phyloP scores from a whole-genome alignment of 2,797 vertebrate species.

The Thalassophryne amazonica region DNA sequence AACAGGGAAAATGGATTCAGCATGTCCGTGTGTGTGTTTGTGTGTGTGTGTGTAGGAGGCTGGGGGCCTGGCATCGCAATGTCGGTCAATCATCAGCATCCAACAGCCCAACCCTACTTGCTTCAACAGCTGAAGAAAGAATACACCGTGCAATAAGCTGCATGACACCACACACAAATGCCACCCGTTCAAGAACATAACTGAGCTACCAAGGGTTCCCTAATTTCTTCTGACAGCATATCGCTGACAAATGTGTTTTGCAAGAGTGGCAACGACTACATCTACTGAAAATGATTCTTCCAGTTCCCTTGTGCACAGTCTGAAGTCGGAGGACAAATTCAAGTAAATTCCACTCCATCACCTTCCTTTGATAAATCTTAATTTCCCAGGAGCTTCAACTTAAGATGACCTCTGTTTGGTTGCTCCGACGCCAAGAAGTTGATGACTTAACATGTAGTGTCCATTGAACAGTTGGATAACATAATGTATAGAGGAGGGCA shows the following conservation, averaged over 20 bases:
- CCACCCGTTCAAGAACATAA: slow-evolving; percentile 24
- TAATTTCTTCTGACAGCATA: slow-evolving; percentile 28
- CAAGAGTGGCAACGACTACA: slow-evolving; percentile 6
- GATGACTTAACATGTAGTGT: slow-evolving; percentile 43
- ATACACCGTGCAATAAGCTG: slow-evolving; percentile 1
- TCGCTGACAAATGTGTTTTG: slow-evolving; percentile 44
- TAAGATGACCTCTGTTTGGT: slow-evolving; percentile 51
- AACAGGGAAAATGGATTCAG: too few species aligned
- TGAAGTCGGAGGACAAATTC: slow-evolving; percentile 40
- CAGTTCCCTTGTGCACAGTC: slow-evolving; percentile 8
- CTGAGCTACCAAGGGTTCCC: neutral
- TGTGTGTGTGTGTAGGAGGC: too few species aligned
- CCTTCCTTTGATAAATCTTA: slow-evolving; percentile 65
- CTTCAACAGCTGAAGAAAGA: slow-evolving; percentile 21
- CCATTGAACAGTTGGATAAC: slow-evolving; percentile 30
- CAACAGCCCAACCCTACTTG: too few species aligned
- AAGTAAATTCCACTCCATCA: slow-evolving; percentile 52
- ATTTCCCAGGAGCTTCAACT: slow-evolving; percentile 68
- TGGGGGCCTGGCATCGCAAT: too few species aligned
- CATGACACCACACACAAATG: slow-evolving; percentile 16
- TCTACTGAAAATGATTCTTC: slow-evolving; percentile 35
- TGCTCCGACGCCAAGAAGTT: slow-evolving; percentile 46
- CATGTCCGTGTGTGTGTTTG: too few species aligned
- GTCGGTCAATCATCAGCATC: too few species aligned
- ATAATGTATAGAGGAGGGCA: slow-evolving; percentile 26